Evolutionary conservation across 2,888 invertebrate genomes (phyloP).

Genomic region (Harpalus rufipes): DNA sequence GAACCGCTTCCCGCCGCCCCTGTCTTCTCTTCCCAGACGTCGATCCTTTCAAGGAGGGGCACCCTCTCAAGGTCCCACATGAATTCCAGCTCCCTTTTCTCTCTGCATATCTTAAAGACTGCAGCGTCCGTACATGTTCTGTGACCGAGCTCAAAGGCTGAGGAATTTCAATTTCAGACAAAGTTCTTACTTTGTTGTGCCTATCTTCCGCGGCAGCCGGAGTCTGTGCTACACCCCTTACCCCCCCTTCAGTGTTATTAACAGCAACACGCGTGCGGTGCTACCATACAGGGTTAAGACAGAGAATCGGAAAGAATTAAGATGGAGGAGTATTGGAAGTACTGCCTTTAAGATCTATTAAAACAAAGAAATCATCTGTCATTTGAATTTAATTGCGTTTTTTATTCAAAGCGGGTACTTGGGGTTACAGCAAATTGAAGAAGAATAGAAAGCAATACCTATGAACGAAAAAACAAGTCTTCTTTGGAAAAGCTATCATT

Average conservation of each 20-base stretch:
- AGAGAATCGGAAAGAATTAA: background rate
- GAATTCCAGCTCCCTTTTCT: constrained; percentile 52
- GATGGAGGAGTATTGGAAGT: background rate
- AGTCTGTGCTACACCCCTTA: constrained; percentile 16
- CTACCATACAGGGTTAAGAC: background rate
- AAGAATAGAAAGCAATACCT: no score
- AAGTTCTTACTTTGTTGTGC: constrained; percentile 72
- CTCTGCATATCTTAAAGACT: constrained; percentile 66
- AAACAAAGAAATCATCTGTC: no score
- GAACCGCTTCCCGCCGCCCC: background rate
- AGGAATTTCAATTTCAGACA: constrained; percentile 75
- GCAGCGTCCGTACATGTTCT: constrained; percentile 64
- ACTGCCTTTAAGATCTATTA: constrained; percentile 43
- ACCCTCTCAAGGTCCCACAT: constrained; percentile 57
- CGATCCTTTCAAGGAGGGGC: constrained; percentile 55
- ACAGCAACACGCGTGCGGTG: constrained; percentile 53
- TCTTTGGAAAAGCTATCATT: no score
- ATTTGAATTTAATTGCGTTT: no score
- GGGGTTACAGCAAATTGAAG: no score
- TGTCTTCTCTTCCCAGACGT: constrained; percentile 9
- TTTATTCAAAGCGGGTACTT: no score
- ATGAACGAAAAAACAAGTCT: no score
- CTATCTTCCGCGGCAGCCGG: constrained; percentile 60
- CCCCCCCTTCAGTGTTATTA: constrained; percentile 49
- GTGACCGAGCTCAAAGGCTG: constrained; percentile 72